Evolutionary conservation across 2,113 vertebrate species (phyloP).

Genomic region (Mesembrinibis cayennensis): DNA sequence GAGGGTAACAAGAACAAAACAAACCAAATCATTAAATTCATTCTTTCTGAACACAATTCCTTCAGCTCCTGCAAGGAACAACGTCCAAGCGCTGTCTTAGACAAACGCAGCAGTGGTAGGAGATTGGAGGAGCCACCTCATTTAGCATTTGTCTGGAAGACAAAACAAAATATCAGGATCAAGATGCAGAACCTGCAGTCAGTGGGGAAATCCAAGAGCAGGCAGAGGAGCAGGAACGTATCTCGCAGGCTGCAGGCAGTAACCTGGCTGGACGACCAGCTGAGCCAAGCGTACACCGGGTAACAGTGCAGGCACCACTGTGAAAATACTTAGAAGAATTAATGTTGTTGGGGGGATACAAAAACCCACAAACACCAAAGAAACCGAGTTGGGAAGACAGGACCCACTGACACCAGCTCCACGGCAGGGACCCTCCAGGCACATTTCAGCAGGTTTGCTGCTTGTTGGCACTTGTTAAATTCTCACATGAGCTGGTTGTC

Average conservation of each 20-base stretch:
- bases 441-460: not conserved
- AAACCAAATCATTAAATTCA: not conserved
- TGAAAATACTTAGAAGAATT: not conserved
- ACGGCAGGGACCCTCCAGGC: rapidly evolving
- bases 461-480: not conserved
- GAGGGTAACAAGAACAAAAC: not conserved
- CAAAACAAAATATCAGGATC: not conserved
- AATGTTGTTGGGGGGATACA: not conserved
- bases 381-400: not conserved
- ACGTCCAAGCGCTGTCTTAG: not conserved
- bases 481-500: not conserved
- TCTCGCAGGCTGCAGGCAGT: not conserved
- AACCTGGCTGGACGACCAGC: rapidly evolving
- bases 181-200: not conserved
- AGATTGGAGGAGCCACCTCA: not conserved
- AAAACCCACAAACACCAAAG: not conserved
- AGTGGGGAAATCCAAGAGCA: not conserved
- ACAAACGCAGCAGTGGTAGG: not conserved
- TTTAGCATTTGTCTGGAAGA: not conserved
- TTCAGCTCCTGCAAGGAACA: not conserved
- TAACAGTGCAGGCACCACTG: not conserved
- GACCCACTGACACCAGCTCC: not conserved
- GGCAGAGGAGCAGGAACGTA: rapidly evolving
- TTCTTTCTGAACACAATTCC: not conserved
- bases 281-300: not conserved